phyloP scores from a whole-genome alignment of 2,797 vertebrate genomes.

The Varecia variegata region DNA sequence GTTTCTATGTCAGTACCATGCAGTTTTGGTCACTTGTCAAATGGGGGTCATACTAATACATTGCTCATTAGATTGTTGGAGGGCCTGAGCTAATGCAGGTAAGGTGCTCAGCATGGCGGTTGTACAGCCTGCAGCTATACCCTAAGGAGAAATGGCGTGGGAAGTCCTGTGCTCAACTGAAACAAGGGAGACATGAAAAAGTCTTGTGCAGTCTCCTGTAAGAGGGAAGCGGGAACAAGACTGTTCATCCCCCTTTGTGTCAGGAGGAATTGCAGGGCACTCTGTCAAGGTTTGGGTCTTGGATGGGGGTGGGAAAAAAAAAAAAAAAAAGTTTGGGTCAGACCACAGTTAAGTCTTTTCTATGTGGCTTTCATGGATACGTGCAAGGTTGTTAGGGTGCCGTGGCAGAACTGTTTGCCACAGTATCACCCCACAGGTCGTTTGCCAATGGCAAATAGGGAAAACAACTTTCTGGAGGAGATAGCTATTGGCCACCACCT shows the following conservation, averaged over 20 bases:
- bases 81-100: background rate
- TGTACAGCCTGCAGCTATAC: background rate
- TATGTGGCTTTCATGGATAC: background rate
- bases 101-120: background rate
- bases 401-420: background rate
- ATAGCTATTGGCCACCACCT: background rate
- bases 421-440: background rate
- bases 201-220: background rate
- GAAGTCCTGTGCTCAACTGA: background rate
- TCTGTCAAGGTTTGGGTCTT: background rate
- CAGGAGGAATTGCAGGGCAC: background rate
- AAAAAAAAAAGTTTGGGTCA: background rate
- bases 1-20: too few relatives aligned
- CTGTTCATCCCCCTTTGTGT: background rate
- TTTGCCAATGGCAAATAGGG: background rate
- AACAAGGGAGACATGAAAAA: background rate
- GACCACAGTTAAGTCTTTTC: background rate
- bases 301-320: too few relatives aligned
- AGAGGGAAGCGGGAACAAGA: background rate
- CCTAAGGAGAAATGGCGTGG: background rate
- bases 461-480: background rate
- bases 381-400: background rate
- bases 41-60: too few relatives aligned
- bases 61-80: too few relatives aligned
- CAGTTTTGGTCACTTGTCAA: too few relatives aligned